phyloP scores from a whole-genome alignment of 2,888 invertebrate species.

The Plusia festucae region DNA sequence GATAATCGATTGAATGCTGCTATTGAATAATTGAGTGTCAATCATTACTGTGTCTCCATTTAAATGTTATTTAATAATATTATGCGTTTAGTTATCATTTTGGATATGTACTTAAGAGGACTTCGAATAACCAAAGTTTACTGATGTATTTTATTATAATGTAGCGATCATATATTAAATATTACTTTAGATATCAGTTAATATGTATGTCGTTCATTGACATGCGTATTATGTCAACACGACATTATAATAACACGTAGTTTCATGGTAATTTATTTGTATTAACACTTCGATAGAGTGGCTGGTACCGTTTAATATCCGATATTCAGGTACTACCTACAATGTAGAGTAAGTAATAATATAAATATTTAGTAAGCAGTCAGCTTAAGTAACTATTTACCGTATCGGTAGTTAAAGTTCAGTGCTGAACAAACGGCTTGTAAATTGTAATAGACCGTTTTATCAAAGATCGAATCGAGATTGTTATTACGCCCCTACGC shows the following conservation, averaged over 20 bases:
- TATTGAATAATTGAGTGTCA: constrained; percentile 13
- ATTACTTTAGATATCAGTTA: too few species aligned
- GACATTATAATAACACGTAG: not conserved
- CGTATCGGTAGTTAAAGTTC: constrained; percentile 2
- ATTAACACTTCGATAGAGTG: not conserved
- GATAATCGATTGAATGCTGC: constrained; percentile 19
- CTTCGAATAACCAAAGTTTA: not conserved
- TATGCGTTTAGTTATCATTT: not conserved
- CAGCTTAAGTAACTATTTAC: constrained; percentile 13
- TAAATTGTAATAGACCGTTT: not conserved
- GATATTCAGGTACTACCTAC: not conserved
- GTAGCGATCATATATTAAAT: too few species aligned
- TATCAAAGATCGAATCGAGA: not conserved
- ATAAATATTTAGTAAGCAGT: constrained; percentile 6
- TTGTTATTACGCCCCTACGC: too few species aligned
- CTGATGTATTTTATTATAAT: too few species aligned
- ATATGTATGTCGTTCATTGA: too few species aligned
- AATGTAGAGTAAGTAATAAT: not conserved
- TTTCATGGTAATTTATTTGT: not conserved
- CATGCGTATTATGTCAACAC: too few species aligned
- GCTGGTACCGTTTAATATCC: constrained; percentile 8
- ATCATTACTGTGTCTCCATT: not conserved
- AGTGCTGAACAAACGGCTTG: not conserved
- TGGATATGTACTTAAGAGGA: not conserved
- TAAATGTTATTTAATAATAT: constrained; percentile 3